A percentile compares a stretch with the other conserved stretches of the same genome.
Conservation (phyloP, 2,113 vertebrate genomes). For the Erythrocebus patas region DNA sequence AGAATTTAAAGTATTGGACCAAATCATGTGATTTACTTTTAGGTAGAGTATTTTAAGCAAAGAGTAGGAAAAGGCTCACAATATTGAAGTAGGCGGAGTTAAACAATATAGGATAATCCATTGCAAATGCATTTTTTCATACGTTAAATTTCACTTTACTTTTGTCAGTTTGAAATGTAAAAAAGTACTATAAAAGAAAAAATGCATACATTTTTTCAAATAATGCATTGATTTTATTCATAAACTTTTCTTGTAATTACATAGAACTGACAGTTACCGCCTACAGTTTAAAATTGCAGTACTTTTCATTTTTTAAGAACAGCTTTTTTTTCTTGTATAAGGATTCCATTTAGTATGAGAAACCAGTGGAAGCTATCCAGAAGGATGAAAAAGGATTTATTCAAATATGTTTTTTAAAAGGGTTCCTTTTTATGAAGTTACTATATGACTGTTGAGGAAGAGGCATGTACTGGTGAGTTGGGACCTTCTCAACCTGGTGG, state of each 20-base stretch:
- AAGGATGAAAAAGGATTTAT: neutral
- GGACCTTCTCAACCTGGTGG: neutral
- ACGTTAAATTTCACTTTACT: neutral
- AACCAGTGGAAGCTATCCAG: slow-evolving; percentile 19
- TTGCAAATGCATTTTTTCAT: neutral
- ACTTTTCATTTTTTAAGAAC: slow-evolving; percentile 44
- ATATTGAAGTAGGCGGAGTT: neutral
- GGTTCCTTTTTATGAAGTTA: slow-evolving; percentile 11
- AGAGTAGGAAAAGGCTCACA: neutral
- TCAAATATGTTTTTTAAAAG: slow-evolving; percentile 46
- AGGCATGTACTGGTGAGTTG: neutral
- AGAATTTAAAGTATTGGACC: neutral
- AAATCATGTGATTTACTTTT: neutral
- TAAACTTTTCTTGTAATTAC: slow-evolving; percentile 52
- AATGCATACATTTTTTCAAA: neutral
- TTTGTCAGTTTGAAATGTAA: neutral
- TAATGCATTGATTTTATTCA: slow-evolving; percentile 43
- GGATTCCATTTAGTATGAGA: slow-evolving; percentile 39
- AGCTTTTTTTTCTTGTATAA: neutral
- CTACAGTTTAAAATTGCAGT: slow-evolving; percentile 38
- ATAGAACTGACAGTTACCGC: neutral
- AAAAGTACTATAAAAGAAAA: slow-evolving; percentile 1
- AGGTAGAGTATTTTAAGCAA: neutral
- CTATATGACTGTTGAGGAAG: neutral
- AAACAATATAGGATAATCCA: neutral